Base-by-base conservation (phyloP, 2,888 invertebrate genomes). In the Tiliacea citrago region DNA sequence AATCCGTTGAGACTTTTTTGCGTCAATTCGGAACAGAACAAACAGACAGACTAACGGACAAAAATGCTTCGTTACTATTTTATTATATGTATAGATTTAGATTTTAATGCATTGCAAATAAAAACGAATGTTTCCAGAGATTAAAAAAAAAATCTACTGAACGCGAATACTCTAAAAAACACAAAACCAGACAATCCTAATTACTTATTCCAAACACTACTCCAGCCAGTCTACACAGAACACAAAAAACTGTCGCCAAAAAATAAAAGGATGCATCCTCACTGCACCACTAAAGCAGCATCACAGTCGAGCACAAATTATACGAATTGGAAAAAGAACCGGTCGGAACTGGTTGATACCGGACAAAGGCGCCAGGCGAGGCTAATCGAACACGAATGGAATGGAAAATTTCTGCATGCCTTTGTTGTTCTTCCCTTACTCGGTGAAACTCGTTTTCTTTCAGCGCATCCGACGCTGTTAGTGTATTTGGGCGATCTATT, bases 331-430 rank as follows among this genome's bases (percentile, higher is more conserved):
- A 85, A 84, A 87, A 86, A 85, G 77, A 86, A 83, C 67, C 75
- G 70, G 75, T 77, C 61, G 51, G 68, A 89, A 81, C 86, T 68
- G 75, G 74, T 79, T 83, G 85, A 81, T 88, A 85, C 83, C 86
- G 86, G 88, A 92, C 90, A 90, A 90, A 91, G 87, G 84, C 86
- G 85, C 82, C 76, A 79, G 86, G 88, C 90, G 87, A 84, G 75
- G 87, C 90, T 92, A 92, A 92, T 91, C 88, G 92, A 92, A 91
- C 90, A 86, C 89, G 89, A 90, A 91, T 89, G 86, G 90, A 91
- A 91, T 90, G 88, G 84, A 86, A 89, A 86, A 88, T 88, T 89
- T 89, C 89, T 88, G 89, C 90, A 90, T 90, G 85, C 84, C 87
- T 89, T 90, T 90, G 88, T 90, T 89, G 86, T 89, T 88, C 86